phyloP scores from a whole-genome alignment of 2,888 invertebrate species.

The Orthonevra nobilis region DNA sequence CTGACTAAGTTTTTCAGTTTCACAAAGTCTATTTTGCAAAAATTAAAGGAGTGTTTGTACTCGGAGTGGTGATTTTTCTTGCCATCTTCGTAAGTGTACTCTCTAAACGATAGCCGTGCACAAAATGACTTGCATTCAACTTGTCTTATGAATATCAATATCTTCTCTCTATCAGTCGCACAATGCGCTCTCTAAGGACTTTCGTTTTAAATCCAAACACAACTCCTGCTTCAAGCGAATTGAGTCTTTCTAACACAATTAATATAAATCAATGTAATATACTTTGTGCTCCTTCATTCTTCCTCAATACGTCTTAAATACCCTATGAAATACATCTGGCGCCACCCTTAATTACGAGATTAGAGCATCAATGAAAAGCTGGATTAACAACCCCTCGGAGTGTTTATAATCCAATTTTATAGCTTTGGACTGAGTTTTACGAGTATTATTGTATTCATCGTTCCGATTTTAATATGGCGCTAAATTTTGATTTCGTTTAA shows the following conservation, averaged over 20 bases:
- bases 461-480: neutral
- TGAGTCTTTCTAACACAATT: constrained; percentile 1
- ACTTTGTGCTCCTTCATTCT: neutral
- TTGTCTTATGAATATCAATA: no score
- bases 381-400: constrained; percentile 8
- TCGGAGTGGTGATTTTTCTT: no score
- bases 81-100: no score
- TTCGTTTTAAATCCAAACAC: no score
- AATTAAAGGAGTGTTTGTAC: no score
- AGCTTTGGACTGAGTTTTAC: constrained; percentile 37
- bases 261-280: constrained; percentile 15
- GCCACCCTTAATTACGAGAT: neutral
- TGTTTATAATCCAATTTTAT: constrained; percentile 30
- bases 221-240: neutral
- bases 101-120: no score
- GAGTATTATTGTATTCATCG: neutral
- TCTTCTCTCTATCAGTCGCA: no score
- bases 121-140: no score
- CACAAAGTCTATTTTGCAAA: no score
- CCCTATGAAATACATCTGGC: constrained; percentile 27
- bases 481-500: no score
- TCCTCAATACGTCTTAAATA: neutral
- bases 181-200: no score
- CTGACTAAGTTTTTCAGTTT: no score
- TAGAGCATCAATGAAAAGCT: constrained; percentile 8